phyloP scores from a whole-genome alignment of 2,888 invertebrate genomes.

The Apodemia hepburni region DNA sequence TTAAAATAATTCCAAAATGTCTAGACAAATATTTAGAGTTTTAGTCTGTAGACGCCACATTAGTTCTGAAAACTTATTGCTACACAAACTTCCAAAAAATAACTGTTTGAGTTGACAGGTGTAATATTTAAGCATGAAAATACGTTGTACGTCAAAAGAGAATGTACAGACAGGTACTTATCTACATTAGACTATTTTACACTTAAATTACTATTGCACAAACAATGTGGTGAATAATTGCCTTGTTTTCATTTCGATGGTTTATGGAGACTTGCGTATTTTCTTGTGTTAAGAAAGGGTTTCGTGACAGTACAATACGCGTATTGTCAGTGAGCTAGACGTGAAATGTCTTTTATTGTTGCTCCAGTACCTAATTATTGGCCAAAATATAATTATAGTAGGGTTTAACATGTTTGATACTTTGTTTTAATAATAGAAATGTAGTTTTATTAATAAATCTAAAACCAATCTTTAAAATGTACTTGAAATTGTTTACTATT shows the following conservation, averaged over 20 bases:
- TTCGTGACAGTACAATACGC: slow-evolving; percentile 41
- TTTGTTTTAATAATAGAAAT: slow-evolving; percentile 19
- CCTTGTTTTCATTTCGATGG: background rate
- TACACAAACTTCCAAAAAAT: no score
- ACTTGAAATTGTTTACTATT: no score
- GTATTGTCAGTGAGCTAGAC: slow-evolving; percentile 37
- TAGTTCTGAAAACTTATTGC: no score
- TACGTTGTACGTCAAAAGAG: background rate
- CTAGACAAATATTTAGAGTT: no score
- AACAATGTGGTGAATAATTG: slow-evolving; percentile 6
- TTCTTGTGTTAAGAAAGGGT: slow-evolving; percentile 45
- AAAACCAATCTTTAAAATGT: no score
- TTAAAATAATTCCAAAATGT: no score
- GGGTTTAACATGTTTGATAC: slow-evolving; percentile 36
- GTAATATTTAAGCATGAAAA: no score
- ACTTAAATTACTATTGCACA: slow-evolving; percentile 1
- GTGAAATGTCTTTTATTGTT: slow-evolving; percentile 39
- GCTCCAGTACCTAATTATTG: slow-evolving; percentile 51
- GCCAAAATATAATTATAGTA: slow-evolving; percentile 48
- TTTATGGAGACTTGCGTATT: background rate
- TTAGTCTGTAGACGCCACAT: no score
- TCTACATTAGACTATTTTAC: background rate
- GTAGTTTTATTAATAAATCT: background rate
- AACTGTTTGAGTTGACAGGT: no score
- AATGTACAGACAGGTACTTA: background rate